Base-by-base conservation (phyloP, 2,113 vertebrate genomes). In the Cichladusa arquata region DNA sequence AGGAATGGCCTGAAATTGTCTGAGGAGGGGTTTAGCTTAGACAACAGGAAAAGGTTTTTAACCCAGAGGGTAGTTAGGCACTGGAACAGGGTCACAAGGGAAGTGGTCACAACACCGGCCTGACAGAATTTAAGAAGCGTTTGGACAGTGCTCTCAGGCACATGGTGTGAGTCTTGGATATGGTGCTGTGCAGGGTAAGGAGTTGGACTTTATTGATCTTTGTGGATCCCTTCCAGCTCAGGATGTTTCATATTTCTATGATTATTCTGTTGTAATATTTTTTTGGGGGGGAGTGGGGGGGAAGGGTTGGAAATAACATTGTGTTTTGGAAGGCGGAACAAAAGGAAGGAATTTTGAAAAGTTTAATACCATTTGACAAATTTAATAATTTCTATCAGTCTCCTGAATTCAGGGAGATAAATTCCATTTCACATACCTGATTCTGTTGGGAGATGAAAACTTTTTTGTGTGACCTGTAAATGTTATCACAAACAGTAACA, bases 401-500 rank as follows among this genome's bases (percentile, higher is more conserved):
- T 94, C 56, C 50, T 58, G 31, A 96, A 82, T 93, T 96, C 84
- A 88, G 56, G 47, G 61, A 8, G 18, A 64, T 85, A 77, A 81
- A 78, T 88, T 96, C 38, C 54, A 81, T 96, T 93, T 93, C 71
- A 87, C 20, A 81, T 65, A 36, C 69, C 70, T 71, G 54, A 73
- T 90, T 93, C 77, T 84, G 66, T 18, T 40, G 74, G 95, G 69
- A 94, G 78, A 90, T 81, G 47, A 95, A 97, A 96, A 96, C 65
- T 90, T 80, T 24, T 48, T 23, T 82, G 45, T 92, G 58, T 96
- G 96, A 96, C 93, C 95, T 96, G 89, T 93, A 96, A 97, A 95
- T 92, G 86, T 92, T 97, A 96, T 80, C 78, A 3, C 88, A 96
- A 96, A 81, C 26, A 79, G 65, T 92, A 96, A 94, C 42, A 93